Conservation (phyloP, 2,888 invertebrate genomes). For the Polymixis lichenea region DNA sequence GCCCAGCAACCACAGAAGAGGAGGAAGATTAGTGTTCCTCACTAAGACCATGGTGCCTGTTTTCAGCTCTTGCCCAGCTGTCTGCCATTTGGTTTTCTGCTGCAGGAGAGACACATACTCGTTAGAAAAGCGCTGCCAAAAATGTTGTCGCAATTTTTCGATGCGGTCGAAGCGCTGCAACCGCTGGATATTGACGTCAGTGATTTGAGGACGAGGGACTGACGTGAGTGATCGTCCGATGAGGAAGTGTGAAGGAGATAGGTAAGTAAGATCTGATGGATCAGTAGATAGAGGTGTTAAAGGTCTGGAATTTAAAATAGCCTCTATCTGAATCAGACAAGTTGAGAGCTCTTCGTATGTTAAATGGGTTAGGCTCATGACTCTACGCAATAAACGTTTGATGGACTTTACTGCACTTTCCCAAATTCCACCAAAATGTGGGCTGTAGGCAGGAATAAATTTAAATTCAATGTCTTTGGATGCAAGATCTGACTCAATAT, state of each 20-base stretch:
- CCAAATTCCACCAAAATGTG: not conserved
- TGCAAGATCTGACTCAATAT: not conserved
- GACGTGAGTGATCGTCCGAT: constrained; percentile 19
- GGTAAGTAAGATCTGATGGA: constrained; percentile 20
- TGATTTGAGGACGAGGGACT: constrained; percentile 17
- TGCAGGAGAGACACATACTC: constrained; percentile 11
- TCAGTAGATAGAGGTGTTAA: constrained; percentile 8
- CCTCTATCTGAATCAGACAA: constrained; percentile 3
- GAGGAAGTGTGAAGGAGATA: constrained; percentile 12
- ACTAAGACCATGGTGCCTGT: no score
- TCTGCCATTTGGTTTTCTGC: constrained; percentile 7
- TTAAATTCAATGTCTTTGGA: not conserved
- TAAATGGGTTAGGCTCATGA: not conserved
- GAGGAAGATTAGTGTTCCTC: not conserved
- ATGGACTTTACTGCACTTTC: not conserved
- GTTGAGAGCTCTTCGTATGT: not conserved
- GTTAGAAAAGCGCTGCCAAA: constrained; percentile 4
- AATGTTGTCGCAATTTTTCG: not conserved
- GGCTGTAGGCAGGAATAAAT: not conserved
- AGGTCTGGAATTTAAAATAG: constrained; percentile 12
- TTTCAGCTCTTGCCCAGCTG: no score
- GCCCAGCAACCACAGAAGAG: constrained; percentile 13
- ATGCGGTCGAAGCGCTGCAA: constrained; percentile 12
- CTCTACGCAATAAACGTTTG: not conserved
- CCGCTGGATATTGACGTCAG: constrained; percentile 17